phyloP scores from a whole-genome alignment of 2,113 vertebrate genomes.

The Callopanchax toddi region DNA sequence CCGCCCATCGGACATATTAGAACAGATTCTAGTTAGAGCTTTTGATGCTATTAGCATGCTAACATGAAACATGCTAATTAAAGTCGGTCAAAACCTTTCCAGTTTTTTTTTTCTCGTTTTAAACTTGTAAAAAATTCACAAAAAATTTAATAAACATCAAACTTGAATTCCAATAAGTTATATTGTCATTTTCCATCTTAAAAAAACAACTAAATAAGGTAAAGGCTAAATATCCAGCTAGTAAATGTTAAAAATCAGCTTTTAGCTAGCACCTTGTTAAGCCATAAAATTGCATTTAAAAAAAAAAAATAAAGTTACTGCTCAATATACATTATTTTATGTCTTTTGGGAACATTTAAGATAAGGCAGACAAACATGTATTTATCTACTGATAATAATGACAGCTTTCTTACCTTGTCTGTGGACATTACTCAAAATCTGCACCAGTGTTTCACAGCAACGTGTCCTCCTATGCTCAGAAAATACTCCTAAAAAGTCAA shows the following conservation, averaged over 20 bases:
- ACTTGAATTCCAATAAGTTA: neutral
- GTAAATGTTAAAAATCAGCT: too few relatives aligned
- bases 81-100: too few relatives aligned
- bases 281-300: too few relatives aligned
- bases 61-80: neutral
- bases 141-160: neutral
- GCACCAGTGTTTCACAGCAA: too few relatives aligned
- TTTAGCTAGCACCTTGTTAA: too few relatives aligned
- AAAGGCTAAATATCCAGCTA: too few relatives aligned
- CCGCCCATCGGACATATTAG: neutral
- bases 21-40: neutral
- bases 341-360: neutral
- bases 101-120: neutral
- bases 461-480: neutral
- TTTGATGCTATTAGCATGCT: slow-evolving; percentile 4
- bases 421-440: slow-evolving; percentile 12
- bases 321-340: neutral
- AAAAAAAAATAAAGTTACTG: too few relatives aligned
- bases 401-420: slow-evolving; percentile 27
- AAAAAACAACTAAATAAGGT: too few relatives aligned
- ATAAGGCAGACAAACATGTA: too few relatives aligned
- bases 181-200: too few relatives aligned
- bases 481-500: too few relatives aligned
- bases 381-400: too few relatives aligned
- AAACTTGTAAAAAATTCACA: neutral